Evolutionary conservation across 2,797 vertebrate species (phyloP).

Genomic region (Botia kubotai): DNA sequence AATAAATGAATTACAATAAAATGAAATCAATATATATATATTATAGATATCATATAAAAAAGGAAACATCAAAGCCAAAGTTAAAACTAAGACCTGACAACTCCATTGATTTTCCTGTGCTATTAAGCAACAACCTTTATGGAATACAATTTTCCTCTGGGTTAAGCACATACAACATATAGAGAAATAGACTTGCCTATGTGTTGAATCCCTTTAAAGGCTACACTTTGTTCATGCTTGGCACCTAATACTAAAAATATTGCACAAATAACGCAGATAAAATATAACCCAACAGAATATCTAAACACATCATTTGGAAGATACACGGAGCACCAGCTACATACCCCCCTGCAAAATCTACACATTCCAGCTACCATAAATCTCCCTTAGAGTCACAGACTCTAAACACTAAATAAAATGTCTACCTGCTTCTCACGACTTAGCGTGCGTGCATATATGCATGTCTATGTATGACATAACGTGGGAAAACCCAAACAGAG

Average conservation of each 20-base stretch:
- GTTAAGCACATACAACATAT: neutral
- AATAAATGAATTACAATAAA: too few species aligned
- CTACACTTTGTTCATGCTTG: neutral
- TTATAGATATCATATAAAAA: too few species aligned
- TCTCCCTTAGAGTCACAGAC: conserved; percentile 13
- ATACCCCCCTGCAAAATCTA: conserved; percentile 13
- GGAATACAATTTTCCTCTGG: too few species aligned
- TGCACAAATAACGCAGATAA: neutral
- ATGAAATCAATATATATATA: too few species aligned
- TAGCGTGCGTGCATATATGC: conserved; percentile 10
- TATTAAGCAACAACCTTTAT: too few species aligned
- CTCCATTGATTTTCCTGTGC: too few species aligned
- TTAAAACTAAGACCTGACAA: too few species aligned
- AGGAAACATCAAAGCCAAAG: too few species aligned
- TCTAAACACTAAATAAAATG: conserved; percentile 43
- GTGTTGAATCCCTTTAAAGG: neutral
- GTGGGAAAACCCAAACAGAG: conserved; percentile 63
- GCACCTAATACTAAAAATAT: neutral
- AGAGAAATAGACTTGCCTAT: neutral
- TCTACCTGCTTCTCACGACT: conserved; percentile 28
- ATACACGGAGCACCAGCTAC: conserved; percentile 17
- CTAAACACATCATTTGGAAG: neutral
- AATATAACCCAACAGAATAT: neutral
- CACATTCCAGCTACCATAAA: conserved; percentile 29
- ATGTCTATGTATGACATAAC: conserved; percentile 56